These are phyloP conservation scores for Sabellastarte sp. DNA, from an alignment of 2,888 invertebrate genomes.

Conservation along the genomic window DNA sequence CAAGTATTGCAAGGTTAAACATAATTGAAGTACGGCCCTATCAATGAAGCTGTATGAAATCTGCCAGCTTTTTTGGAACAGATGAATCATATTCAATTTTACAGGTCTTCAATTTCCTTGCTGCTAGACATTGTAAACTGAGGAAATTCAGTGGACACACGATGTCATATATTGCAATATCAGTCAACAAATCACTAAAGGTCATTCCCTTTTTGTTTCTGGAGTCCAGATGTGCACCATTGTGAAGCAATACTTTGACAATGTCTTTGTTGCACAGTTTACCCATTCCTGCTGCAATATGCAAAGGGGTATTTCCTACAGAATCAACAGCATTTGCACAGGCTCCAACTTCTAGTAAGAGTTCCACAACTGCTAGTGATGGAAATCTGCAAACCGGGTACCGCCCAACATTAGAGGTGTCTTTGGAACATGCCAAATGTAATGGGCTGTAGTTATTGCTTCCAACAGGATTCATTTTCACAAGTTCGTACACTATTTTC, in stretches of 20 bases:
- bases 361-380: slow-evolving; percentile 70
- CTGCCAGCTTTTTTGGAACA: slow-evolving; percentile 46
- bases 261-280: slow-evolving; percentile 74
- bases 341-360: slow-evolving; percentile 71
- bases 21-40: no score
- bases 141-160: slow-evolving; percentile 49
- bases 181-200: slow-evolving; percentile 48
- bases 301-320: slow-evolving; percentile 84
- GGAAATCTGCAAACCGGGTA: slow-evolving; percentile 74
- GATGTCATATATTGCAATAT: slow-evolving; percentile 43
- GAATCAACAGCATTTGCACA: slow-evolving; percentile 77
- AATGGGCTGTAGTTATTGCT: slow-evolving; percentile 57
- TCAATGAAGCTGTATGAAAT: slow-evolving; percentile 54
- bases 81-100: slow-evolving; percentile 58
- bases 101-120: slow-evolving; percentile 69
- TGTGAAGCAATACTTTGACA: slow-evolving; percentile 71
- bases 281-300: slow-evolving; percentile 71
- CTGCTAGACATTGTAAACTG: slow-evolving; percentile 54
- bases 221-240: slow-evolving; percentile 83
- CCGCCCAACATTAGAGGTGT: slow-evolving; percentile 70
- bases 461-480: slow-evolving; percentile 68
- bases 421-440: slow-evolving; percentile 82
- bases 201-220: slow-evolving; percentile 49
- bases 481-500: slow-evolving; percentile 72
- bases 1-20: no score